Evolutionary conservation across 1,140 invertebrate species (phyloP).

Genomic region (Solenopsis invicta): DNA sequence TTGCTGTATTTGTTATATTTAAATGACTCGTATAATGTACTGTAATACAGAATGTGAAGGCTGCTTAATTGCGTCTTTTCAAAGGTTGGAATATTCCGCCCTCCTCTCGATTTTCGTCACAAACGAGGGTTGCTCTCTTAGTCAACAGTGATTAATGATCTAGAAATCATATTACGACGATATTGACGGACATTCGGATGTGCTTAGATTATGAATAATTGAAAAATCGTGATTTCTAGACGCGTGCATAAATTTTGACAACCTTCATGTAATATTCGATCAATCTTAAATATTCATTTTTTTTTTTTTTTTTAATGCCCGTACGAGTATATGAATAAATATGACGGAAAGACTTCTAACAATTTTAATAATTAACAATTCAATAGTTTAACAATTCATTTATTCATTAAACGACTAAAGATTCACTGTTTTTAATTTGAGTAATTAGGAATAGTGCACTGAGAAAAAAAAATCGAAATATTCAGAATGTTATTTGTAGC

Average conservation of each 20-base stretch:
- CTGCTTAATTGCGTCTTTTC: slow-evolving; percentile 5
- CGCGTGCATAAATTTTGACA: neutral
- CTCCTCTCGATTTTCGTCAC: too few relatives aligned
- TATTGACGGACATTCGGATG: neutral
- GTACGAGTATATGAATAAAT: neutral
- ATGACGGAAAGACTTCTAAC: neutral
- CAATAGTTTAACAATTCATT: neutral
- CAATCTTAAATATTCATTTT: neutral
- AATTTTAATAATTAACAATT: neutral
- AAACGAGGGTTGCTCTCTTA: neutral
- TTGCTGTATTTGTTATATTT: neutral
- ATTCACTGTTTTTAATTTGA: neutral
- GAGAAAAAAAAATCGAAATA: too few relatives aligned
- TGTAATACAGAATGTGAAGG: neutral
- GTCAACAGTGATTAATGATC: slow-evolving; percentile 12
- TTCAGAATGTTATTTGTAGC: too few relatives aligned
- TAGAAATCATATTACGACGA: neutral
- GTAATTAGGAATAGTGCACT: neutral
- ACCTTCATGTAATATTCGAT: neutral
- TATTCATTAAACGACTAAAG: neutral
- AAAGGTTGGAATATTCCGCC: neutral
- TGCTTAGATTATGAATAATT: neutral
- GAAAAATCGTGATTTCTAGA: neutral
- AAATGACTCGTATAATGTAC: neutral
- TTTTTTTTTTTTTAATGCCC: neutral